Conservation (phyloP, 2,888 invertebrate genomes). For the Drosophila merina region DNA sequence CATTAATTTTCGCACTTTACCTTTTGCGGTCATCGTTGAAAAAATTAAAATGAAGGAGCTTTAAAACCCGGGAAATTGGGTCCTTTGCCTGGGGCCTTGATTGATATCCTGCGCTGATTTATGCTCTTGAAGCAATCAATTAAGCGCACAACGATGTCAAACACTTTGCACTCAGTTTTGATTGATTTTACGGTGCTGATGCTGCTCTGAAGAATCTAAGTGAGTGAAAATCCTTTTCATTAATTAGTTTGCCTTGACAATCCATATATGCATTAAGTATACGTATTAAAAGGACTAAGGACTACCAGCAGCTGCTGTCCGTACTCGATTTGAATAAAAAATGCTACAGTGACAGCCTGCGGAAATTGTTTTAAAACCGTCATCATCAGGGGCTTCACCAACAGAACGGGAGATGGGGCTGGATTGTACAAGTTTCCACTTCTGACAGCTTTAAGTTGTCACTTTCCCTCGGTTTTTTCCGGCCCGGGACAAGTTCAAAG, state of each 20-base stretch:
- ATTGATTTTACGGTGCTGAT: conserved; percentile 56
- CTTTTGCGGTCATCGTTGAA: conserved; percentile 13
- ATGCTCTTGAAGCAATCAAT: conserved; percentile 63
- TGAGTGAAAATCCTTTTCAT: conserved; percentile 3
- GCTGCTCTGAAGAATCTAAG: neutral
- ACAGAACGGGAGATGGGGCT: neutral
- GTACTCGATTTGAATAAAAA: conserved; percentile 38
- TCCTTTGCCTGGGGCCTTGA: conserved; percentile 18
- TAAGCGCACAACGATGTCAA: conserved; percentile 55
- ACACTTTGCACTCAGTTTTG: conserved; percentile 57
- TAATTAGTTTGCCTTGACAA: conserved; percentile 19
- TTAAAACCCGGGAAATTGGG: conserved; percentile 14
- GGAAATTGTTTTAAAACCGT: conserved; percentile 64
- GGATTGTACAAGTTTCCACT: conserved; percentile 24
- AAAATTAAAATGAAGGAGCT: conserved; percentile 28
- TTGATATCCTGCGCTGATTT: conserved; percentile 16
- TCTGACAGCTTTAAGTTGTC: conserved; percentile 35
- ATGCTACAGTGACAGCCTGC: conserved; percentile 17
- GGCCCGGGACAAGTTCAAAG: conserved; percentile 29
- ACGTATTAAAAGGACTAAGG: neutral
- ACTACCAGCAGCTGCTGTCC: conserved; percentile 13
- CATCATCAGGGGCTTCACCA: conserved; percentile 22
- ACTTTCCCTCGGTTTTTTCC: conserved; percentile 10
- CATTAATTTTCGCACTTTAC: conserved; percentile 36
- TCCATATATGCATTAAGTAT: neutral